Evolutionary conservation across 1,140 invertebrate species (phyloP).

Genomic region (Muscidifurax raptorellus): DNA sequence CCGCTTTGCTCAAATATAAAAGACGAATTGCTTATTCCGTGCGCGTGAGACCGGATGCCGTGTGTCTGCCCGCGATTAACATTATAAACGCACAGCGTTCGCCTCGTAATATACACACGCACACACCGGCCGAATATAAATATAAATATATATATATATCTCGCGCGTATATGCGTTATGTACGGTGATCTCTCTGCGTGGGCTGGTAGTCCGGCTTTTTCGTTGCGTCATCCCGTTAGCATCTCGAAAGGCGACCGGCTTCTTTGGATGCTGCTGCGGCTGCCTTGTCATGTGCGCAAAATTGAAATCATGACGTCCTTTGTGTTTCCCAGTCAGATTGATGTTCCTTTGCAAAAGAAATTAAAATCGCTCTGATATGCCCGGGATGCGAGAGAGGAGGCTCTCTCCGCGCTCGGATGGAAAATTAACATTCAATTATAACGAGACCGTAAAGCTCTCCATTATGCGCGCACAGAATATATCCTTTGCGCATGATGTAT

Average conservation of each 20-base stretch:
- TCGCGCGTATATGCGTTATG: neutral
- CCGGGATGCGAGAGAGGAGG: too few relatives aligned
- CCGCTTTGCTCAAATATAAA: neutral
- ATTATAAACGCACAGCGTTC: conserved; percentile 12
- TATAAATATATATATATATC: neutral
- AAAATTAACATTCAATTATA: too few relatives aligned
- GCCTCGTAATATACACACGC: conserved; percentile 17
- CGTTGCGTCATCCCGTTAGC: conserved; percentile 39
- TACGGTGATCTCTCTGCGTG: neutral
- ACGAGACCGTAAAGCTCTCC: too few relatives aligned
- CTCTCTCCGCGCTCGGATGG: too few relatives aligned
- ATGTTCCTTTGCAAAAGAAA: too few relatives aligned
- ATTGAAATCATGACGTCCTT: neutral
- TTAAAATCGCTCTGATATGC: too few relatives aligned
- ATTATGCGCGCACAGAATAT: too few relatives aligned
- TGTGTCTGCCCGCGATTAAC: conserved; percentile 16
- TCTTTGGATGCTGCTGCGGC: conserved; percentile 13
- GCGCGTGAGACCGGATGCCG: conserved; percentile 42
- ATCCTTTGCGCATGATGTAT: too few relatives aligned
- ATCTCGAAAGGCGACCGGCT: conserved; percentile 16
- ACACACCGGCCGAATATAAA: conserved; percentile 33
- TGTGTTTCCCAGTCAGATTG: neutral
- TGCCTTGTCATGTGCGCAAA: conserved; percentile 27
- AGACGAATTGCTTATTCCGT: conserved; percentile 38
- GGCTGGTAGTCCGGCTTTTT: conserved; percentile 21